A percentile compares a stretch with the other conserved stretches of the same genome.
Evolutionary conservation across 2,113 vertebrate species (phyloP).

Genomic region (Proteles cristata): DNA sequence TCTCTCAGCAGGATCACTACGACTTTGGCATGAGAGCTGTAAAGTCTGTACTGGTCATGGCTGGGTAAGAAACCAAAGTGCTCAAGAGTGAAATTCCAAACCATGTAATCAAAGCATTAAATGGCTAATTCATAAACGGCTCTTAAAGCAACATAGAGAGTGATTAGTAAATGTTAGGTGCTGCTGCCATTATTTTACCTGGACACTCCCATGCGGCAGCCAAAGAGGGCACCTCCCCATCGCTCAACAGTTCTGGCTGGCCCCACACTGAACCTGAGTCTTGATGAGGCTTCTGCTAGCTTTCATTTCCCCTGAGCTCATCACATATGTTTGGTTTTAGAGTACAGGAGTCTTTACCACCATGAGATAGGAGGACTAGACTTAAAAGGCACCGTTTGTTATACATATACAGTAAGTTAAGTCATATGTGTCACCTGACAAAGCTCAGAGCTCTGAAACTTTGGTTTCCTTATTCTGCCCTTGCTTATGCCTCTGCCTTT

Average conservation of each 20-base stretch:
- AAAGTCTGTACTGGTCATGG: constrained; percentile 93
- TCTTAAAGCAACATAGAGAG: neutral
- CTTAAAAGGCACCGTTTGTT: neutral
- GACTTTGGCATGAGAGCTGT: constrained; percentile 94
- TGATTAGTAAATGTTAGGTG: neutral
- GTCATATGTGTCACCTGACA: neutral
- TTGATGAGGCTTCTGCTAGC: neutral
- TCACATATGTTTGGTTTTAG: neutral
- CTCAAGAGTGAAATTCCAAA: neutral
- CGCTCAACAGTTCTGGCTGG: neutral
- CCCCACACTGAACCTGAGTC: neutral
- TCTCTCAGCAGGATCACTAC: constrained; percentile 93
- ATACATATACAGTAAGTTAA: neutral
- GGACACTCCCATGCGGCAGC: neutral
- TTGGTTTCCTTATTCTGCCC: neutral
- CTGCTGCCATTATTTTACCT: neutral
- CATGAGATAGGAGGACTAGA: neutral
- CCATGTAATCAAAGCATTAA: neutral
- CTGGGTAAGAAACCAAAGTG: constrained; percentile 86
- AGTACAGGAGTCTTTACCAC: neutral
- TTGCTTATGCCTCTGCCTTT: neutral
- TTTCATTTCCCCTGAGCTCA: neutral
- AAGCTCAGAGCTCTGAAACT: neutral
- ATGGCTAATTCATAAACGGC: neutral
- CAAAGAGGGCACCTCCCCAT: neutral